Evolutionary conservation across 2,888 invertebrate genomes (phyloP).

Genomic region (Tryphoninae sp.): DNA sequence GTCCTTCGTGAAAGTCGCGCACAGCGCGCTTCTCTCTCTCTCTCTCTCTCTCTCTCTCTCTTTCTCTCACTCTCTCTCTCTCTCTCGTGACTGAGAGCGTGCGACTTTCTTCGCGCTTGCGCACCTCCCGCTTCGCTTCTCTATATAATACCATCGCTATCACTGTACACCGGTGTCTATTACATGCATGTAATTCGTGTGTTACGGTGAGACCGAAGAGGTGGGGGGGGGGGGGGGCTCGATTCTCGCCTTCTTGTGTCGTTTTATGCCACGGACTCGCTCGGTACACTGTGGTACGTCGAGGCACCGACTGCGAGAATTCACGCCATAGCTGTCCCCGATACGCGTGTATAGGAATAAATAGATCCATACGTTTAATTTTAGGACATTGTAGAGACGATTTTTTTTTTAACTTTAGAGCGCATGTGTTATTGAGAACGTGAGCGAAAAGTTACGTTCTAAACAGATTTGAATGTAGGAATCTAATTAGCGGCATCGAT

Average conservation of each 20-base stretch:
- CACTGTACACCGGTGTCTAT: background rate
- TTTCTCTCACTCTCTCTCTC: slow-evolving; percentile 47
- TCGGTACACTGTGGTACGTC: slow-evolving; percentile 58
- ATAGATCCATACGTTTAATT: background rate
- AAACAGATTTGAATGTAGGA: too few relatives aligned
- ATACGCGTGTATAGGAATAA: background rate
- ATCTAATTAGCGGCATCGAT: too few relatives aligned
- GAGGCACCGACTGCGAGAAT: slow-evolving; percentile 51
- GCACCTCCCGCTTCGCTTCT: background rate
- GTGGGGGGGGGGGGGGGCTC: background rate
- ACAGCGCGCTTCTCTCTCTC: slow-evolving; percentile 44
- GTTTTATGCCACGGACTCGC: slow-evolving; percentile 13
- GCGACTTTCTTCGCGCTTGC: slow-evolving; percentile 56
- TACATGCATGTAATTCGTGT: slow-evolving; percentile 39
- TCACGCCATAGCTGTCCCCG: slow-evolving; percentile 27
- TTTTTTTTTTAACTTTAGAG: too few relatives aligned
- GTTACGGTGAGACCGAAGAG: slow-evolving; percentile 28
- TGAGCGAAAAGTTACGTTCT: too few relatives aligned
- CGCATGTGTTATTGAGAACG: too few relatives aligned
- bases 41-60: slow-evolving; percentile 44
- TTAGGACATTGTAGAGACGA: too few relatives aligned
- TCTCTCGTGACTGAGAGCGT: slow-evolving; percentile 46
- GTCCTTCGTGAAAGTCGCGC: slow-evolving; percentile 65
- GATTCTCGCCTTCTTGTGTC: slow-evolving; percentile 21
- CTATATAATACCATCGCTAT: background rate